phyloP scores from a whole-genome alignment of 2,797 vertebrate genomes.

The Tachyglossus aculeatus region DNA sequence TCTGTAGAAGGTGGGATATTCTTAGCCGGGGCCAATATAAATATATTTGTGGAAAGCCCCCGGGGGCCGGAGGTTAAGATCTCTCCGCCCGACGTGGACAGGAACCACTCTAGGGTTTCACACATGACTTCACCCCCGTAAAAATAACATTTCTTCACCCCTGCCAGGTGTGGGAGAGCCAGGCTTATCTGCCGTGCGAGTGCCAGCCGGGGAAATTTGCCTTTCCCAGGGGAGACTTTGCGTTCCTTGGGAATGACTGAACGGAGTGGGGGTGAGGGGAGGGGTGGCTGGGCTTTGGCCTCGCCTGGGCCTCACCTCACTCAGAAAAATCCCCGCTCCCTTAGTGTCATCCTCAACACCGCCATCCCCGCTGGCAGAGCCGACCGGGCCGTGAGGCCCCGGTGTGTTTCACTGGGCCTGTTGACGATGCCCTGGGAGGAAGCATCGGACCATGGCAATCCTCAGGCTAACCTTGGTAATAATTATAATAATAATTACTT shows the following conservation, averaged over 20 bases:
- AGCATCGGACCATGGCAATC: too few species aligned
- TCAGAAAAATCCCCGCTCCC: rapidly evolving
- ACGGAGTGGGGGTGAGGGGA: too few species aligned
- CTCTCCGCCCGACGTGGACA: conserved; percentile 60
- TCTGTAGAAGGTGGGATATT: conserved; percentile 41
- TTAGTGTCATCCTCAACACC: rapidly evolving
- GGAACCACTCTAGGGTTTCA: conserved; percentile 54
- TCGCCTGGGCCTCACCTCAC: not conserved
- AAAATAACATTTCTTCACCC: conserved; percentile 33
- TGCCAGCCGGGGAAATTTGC: not conserved
- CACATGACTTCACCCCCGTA: conserved; percentile 59
- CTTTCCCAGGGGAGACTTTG: conserved; percentile 3
- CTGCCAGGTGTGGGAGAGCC: conserved; percentile 14
- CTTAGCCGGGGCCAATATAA: conserved; percentile 43
- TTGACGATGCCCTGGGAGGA: too few species aligned
- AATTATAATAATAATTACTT: too few species aligned
- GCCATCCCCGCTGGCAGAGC: rapidly evolving
- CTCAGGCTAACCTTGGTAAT: too few species aligned
- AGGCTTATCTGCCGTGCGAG: conserved; percentile 34
- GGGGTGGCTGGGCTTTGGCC: too few species aligned
- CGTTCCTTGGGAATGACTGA: not conserved
- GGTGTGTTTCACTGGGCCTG: too few species aligned
- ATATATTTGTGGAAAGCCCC: conserved; percentile 23
- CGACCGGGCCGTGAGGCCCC: too few species aligned
- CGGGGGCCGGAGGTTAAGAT: conserved; percentile 27